Conservation (phyloP, 1,140 invertebrate genomes). For the Aradophagus sp. region DNA sequence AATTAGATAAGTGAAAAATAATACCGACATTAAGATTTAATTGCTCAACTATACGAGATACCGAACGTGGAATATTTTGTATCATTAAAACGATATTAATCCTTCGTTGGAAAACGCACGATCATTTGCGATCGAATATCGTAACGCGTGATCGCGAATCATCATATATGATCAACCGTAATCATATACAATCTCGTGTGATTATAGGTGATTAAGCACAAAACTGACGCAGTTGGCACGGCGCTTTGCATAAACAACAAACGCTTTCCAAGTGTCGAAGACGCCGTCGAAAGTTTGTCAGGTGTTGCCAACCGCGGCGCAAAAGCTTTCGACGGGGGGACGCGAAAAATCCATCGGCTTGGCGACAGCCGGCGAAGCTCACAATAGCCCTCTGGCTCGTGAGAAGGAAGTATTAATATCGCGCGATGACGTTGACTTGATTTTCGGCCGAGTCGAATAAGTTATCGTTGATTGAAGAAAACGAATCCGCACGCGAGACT, state of each 20-base stretch:
- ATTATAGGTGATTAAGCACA: constrained; percentile 32
- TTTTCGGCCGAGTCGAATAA: constrained; percentile 49
- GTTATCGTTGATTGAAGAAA: constrained; percentile 67
- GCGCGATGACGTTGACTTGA: constrained; percentile 35
- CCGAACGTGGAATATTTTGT: too few relatives aligned
- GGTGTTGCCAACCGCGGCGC: too few relatives aligned
- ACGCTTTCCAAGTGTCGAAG: constrained; percentile 6
- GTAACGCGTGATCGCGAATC: constrained; percentile 18
- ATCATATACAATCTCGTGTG: constrained; percentile 34
- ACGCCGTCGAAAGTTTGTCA: background rate
- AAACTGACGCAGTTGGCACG: constrained; percentile 27
- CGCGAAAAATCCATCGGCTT: too few relatives aligned
- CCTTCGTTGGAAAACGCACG: constrained; percentile 7
- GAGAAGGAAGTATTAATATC: constrained; percentile 34
- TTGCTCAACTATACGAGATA: too few relatives aligned
- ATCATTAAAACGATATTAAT: constrained; percentile 29
- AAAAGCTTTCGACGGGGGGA: too few relatives aligned
- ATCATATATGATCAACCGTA: constrained; percentile 39
- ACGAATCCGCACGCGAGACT: constrained; percentile 58
- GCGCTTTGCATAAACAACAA: constrained; percentile 15
- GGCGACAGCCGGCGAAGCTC: too few relatives aligned
- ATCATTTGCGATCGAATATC: constrained; percentile 15
- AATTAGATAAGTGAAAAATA: too few relatives aligned
- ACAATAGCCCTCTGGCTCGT: too few relatives aligned
- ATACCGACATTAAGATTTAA: too few relatives aligned